phyloP scores from a whole-genome alignment of 2,888 invertebrate genomes.

The Stenolophus ochropezus region DNA sequence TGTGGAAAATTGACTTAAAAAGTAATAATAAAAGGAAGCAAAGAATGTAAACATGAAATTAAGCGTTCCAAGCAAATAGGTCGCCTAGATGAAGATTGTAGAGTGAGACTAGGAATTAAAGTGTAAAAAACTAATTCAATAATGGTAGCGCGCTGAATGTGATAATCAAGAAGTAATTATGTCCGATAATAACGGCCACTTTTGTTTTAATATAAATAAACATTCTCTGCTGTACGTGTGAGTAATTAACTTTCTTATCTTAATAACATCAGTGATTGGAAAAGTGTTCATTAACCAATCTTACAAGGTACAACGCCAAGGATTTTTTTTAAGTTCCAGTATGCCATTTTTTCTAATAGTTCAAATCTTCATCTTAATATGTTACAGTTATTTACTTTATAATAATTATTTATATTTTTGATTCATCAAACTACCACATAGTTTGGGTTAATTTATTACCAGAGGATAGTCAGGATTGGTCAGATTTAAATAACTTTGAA shows the following conservation, averaged over 20 bases:
- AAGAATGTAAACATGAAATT: neutral
- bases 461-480: too few species aligned
- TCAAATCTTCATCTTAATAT: too few species aligned
- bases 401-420: too few species aligned
- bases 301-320: neutral
- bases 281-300: slow-evolving; percentile 50
- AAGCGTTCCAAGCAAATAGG: neutral
- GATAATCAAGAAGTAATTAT: slow-evolving; percentile 45
- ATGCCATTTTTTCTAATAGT: too few species aligned
- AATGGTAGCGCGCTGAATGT: slow-evolving; percentile 25
- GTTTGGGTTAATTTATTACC: too few species aligned
- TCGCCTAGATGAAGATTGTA: slow-evolving; percentile 1
- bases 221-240: slow-evolving; percentile 42
- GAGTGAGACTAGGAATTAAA: neutral
- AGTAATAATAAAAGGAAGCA: neutral
- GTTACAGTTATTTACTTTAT: too few species aligned
- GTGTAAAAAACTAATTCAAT: slow-evolving; percentile 45
- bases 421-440: too few species aligned
- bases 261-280: slow-evolving; percentile 60
- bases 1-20: too few species aligned
- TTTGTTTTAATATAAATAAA: slow-evolving; percentile 51
- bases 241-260: slow-evolving; percentile 58
- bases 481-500: too few species aligned
- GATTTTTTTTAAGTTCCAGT: neutral
- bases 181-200: slow-evolving; percentile 30